Evolutionary conservation across 2,888 invertebrate genomes (phyloP), one percentile per base, ranked within the genome.

Genomic region (Maniola hyperantus): DNA sequence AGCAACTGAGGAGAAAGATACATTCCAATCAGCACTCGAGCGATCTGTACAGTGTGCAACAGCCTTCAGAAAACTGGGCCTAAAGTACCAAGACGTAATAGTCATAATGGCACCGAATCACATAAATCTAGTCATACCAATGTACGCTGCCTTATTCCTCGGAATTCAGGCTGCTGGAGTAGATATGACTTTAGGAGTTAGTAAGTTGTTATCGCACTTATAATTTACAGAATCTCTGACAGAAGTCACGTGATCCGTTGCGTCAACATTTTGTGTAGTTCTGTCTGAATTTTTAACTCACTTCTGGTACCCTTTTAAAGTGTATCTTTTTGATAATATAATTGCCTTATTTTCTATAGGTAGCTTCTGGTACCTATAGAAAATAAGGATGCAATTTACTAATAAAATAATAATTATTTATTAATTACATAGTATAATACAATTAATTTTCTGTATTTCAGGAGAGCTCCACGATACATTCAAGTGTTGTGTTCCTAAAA

Each of bases 121-220:
- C 34, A 76, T n/a, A 69, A 83, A 50, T 65, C 73, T 84, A 42
- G 76, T 79, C 5, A 79, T 89, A 33, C 89, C 92, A 0, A 79
- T 87, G 64, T 83, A 92, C 44, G 89, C 91, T 0, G 78, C 86
- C 0, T 73, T 88, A 1, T 91, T 85, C 67, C 71, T 89, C 8
- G 91, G 92, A 0, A 76, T 81, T 2, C 71, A 70, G 0, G 71
- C 77, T 4, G 77, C 79, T 7, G 75, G 79, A 39, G 64, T 82
- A 2, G 83, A 83, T 63, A 69, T 71, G 36, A 74, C 72, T 6
- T 72, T 81, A 51, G 74, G 74, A 65, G 72, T 79, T 2, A 72
- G 84, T 84, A 74, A 77, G n/a, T n/a, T n/a, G n/a, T n/a, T n/a
- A n/a, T n/a, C n/a, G n/a, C n/a, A n/a, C n/a, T n/a, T n/a, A n/a